These are phyloP conservation scores for Coremacera marginata DNA, from an alignment of 2,888 invertebrate species.

Conservation along the genomic window DNA sequence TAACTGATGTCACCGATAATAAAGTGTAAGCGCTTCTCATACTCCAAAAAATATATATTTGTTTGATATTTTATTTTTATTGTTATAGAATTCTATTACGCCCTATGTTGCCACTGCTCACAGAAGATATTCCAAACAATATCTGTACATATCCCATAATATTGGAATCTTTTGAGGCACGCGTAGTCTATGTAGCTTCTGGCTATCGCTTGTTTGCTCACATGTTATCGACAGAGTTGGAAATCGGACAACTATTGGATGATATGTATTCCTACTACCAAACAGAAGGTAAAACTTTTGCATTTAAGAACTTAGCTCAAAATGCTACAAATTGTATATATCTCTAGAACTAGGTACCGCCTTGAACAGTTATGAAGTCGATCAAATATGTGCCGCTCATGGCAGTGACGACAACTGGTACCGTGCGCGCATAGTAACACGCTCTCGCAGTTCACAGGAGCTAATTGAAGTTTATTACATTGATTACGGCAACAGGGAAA, in stretches of 20 bases:
- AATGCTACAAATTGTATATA: too few relatives aligned
- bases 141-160: slow-evolving; percentile 76
- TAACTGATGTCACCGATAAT: slow-evolving; percentile 65
- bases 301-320: too few relatives aligned
- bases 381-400: slow-evolving; percentile 74
- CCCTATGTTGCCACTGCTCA: slow-evolving; percentile 71
- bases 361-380: slow-evolving; percentile 70
- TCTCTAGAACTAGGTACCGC: slow-evolving; percentile 55
- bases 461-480: slow-evolving; percentile 72
- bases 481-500: slow-evolving; percentile 81
- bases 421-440: slow-evolving; percentile 72
- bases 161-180: slow-evolving; percentile 73
- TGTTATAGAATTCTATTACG: slow-evolving; percentile 76
- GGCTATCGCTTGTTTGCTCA: slow-evolving; percentile 77
- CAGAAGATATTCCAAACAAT: slow-evolving; percentile 64
- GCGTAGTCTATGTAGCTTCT: slow-evolving; percentile 73
- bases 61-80: neutral
- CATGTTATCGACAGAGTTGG: slow-evolving; percentile 70
- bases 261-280: slow-evolving; percentile 73
- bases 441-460: slow-evolving; percentile 24
- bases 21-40: slow-evolving; percentile 62
- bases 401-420: slow-evolving; percentile 80
- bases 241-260: slow-evolving; percentile 72
- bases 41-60: neutral
- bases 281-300: slow-evolving; percentile 62